Base-by-base conservation (phyloP, 2,888 invertebrate genomes). In the Lasioglossum villosulum region DNA sequence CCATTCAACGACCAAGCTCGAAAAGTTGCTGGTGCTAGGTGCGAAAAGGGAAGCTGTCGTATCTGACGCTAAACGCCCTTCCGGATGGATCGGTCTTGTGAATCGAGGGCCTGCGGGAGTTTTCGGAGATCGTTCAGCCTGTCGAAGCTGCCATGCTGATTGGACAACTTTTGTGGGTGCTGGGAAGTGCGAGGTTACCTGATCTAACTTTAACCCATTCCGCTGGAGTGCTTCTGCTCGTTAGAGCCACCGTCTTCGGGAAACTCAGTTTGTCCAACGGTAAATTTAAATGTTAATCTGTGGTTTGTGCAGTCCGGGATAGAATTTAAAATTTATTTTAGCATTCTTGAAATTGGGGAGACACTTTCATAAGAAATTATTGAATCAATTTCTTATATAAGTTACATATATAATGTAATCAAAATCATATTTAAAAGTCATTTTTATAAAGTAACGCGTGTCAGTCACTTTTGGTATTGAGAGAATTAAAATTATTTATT, bases 41-140 rank as follows among this genome's bases (percentile, higher is more conserved):
- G 86, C 75, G 81, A 86, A 85, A 75, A 71, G 71, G 70, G 68
- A 66, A 42, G 75, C 66, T 72, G 68, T 66, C 73, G 75, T 86
- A 72, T 74, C 84, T 45, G 68, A 45, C 39, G 85, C 77, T 82
- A 80, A 86, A 82, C 70, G 74, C 42, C 73, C 77, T 77, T 56
- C 70, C 70, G 52, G 83, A 23, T 37, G 79, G 79, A 52, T 75
- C 45, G 74, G 27, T n/a, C 23, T 23, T 10, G 59, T 72, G 48
- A 78, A 86, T 19, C 23, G 66, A 66, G 34, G 68, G 68, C 8
- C 39, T 39, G n/a, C n/a, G 3, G 3, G 52, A 52, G 52, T 52
- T 52, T 39, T 37, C 10, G 23, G n/a, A 1, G 68, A 68, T n/a
- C 68, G 12, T 19, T 23, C 23, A 12, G 39, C 2, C 66, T 10